A percentile compares a stretch with the other conserved stretches of the same genome.
These are phyloP conservation scores for Leptoclinus maculatus DNA, from an alignment of 2,797 vertebrate genomes.

Conservation along the genomic window DNA sequence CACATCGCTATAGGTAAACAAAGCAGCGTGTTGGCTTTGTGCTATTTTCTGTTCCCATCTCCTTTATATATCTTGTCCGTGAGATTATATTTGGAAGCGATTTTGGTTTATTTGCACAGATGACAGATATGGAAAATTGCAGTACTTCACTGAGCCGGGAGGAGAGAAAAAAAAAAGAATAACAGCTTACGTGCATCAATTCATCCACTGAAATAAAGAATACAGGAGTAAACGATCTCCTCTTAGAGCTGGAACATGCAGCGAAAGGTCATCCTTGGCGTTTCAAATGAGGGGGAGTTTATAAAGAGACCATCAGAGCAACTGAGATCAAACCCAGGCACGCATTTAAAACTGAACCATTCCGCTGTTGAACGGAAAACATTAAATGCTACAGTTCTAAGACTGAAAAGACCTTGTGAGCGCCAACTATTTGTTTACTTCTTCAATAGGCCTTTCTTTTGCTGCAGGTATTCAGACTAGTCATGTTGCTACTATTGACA, in stretches of 20 bases:
- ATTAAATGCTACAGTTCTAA: background rate
- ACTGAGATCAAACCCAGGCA: slow-evolving; percentile 38
- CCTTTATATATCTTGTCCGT: slow-evolving; percentile 36
- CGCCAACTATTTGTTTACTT: slow-evolving; percentile 18
- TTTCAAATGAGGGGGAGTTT: slow-evolving; percentile 60
- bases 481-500: slow-evolving; percentile 1
- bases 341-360: slow-evolving; percentile 38
- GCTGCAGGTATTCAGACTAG: background rate
- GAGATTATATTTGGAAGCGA: slow-evolving; percentile 61
- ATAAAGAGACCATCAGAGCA: slow-evolving; percentile 40
- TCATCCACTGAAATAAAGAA: slow-evolving; percentile 56
- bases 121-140: slow-evolving; percentile 63
- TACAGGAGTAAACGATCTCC: slow-evolving; percentile 59
- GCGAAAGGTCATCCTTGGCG: slow-evolving; percentile 64
- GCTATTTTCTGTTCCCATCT: slow-evolving; percentile 49
- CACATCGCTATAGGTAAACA: slow-evolving; percentile 50
- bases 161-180: slow-evolving; percentile 21
- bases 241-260: slow-evolving; percentile 43
- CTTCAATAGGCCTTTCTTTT: slow-evolving; percentile 3
- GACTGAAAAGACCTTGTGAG: slow-evolving; percentile 10
- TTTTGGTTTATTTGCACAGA: slow-evolving; percentile 61
- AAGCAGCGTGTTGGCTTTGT: slow-evolving; percentile 33
- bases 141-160: slow-evolving; percentile 15
- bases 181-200: slow-evolving; percentile 38
- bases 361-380: slow-evolving; percentile 21